These are phyloP conservation scores for Cyanistes caeruleus DNA, from an alignment of 2,113 vertebrate species.

Conservation along the genomic window DNA sequence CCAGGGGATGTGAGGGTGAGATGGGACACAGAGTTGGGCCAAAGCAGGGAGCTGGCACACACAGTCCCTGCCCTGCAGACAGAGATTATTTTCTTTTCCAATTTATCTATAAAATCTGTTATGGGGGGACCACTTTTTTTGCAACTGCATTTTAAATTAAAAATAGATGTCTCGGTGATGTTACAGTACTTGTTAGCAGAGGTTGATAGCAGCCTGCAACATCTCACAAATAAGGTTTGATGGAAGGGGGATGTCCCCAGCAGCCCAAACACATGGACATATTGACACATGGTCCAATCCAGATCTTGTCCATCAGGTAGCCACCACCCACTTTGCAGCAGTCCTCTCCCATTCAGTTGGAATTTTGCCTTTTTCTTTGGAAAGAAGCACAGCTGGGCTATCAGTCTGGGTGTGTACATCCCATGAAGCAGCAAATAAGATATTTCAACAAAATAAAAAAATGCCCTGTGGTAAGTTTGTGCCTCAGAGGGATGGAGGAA, in stretches of 20 bases:
- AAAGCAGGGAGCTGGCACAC: neutral
- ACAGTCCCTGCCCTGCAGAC: neutral
- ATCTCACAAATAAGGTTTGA: neutral
- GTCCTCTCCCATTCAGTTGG: neutral
- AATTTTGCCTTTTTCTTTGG: neutral
- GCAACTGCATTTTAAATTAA: neutral
- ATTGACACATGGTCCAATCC: neutral
- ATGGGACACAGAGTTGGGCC: neutral
- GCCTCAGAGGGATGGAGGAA: neutral
- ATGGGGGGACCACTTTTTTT: neutral
- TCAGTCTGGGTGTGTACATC: neutral
- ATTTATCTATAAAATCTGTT: neutral
- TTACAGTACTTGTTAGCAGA: neutral
- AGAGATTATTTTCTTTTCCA: slow-evolving; percentile 27
- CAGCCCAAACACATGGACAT: neutral
- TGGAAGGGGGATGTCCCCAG: neutral
- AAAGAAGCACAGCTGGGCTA: neutral
- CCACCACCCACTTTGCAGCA: neutral
- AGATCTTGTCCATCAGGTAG: neutral
- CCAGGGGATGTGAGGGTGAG: neutral
- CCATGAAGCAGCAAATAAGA: neutral
- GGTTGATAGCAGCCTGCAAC: neutral
- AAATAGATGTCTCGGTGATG: neutral
- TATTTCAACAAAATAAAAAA: neutral
- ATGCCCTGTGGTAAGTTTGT: neutral